Percentiles rank a stretch among this genome's conserved stretches.
These are phyloP conservation scores for Cygnus buccinator DNA, from an alignment of 2,113 vertebrate genomes.

Conservation along the genomic window DNA sequence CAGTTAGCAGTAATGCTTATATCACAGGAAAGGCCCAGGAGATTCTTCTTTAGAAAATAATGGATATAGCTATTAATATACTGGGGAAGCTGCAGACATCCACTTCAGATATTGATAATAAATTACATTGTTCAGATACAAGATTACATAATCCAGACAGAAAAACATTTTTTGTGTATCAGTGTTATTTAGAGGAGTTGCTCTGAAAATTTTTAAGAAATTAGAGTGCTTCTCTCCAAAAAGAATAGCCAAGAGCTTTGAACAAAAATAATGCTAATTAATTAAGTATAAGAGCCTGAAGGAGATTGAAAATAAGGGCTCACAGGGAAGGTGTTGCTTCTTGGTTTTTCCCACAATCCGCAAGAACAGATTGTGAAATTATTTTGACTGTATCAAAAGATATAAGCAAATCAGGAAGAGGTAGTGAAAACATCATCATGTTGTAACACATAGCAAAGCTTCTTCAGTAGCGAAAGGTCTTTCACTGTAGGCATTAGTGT, in stretches of 20 bases:
- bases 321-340: neutral
- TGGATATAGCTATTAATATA: constrained; percentile 30
- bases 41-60: constrained; percentile 54
- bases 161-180: neutral
- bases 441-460: neutral
- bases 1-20: constrained; percentile 3
- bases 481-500: neutral
- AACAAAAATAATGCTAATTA: constrained; percentile 2
- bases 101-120: constrained; percentile 52
- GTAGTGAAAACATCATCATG: neutral
- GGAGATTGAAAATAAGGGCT: neutral
- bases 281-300: neutral
- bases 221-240: neutral
- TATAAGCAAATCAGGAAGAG: neutral
- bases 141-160: constrained; percentile 22
- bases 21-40: constrained; percentile 10
- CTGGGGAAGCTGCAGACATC: neutral
- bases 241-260: neutral
- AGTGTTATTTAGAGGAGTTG: constrained; percentile 10
- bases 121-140: constrained; percentile 22
- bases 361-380: neutral
- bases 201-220: neutral
- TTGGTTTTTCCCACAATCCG: neutral
- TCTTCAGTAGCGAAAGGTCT: neutral
- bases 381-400: neutral